These are phyloP conservation scores for Metopolophium dirhodum DNA, from an alignment of 1,140 invertebrate genomes.

Conservation along the genomic window DNA sequence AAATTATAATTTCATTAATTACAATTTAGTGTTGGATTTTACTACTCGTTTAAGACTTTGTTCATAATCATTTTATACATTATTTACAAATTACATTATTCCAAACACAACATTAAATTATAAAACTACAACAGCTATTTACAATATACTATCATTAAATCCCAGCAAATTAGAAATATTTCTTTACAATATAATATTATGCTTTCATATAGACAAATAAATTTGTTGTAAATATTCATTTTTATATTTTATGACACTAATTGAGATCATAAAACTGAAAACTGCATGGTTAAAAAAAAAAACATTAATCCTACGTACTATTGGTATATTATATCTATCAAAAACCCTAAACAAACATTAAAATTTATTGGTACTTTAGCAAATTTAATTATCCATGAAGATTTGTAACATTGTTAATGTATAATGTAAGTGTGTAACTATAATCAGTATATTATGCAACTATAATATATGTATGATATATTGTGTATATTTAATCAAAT, in stretches of 20 bases:
- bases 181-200: background rate
- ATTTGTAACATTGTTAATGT: slow-evolving; percentile 12
- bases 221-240: background rate
- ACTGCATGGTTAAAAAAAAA: background rate
- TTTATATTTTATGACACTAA: background rate
- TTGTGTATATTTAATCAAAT: background rate
- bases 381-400: background rate
- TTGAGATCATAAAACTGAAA: background rate
- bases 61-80: background rate
- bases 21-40: too few species aligned
- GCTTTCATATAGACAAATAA: background rate
- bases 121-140: background rate
- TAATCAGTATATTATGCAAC: too few species aligned
- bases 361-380: background rate
- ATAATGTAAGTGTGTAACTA: background rate
- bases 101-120: background rate
- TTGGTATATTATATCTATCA: background rate
- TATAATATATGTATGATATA: too few species aligned
- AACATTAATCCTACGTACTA: background rate
- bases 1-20: too few species aligned
- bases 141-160: background rate
- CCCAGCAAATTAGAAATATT: background rate
- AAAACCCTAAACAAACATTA: background rate
- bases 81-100: background rate
- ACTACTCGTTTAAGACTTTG: background rate